Evolutionary conservation across 2,888 invertebrate genomes (phyloP), one percentile per base, ranked within the genome.

Genomic region (Omphaloscelis lunosa): DNA sequence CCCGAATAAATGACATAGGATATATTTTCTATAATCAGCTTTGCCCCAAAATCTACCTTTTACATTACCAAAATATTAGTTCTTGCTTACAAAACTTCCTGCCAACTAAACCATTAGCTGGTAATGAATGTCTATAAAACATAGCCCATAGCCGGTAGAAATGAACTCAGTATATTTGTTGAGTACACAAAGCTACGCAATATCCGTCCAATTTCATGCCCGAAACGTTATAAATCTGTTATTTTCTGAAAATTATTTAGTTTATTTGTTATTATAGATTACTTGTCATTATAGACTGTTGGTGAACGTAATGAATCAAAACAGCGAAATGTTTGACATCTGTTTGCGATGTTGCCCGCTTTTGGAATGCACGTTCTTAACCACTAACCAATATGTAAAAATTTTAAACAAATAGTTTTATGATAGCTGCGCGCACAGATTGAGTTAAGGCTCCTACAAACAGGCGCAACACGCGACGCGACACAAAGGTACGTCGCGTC

Each of bases 121-220:
- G 61, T 88, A 88, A 90, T 89, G 79, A 89, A 88, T 71, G 84
- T 89, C 88, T 82, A 88, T 89, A 88, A 88, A 88, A 83, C 69
- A 81, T 58, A 11, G 51, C 79, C 67, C 29, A 76, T 51, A 23
- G 34, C 82, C 67, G 62, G 59, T 79, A 82, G 63, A 68, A 80
- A 84, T 77, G 53, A 58, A 58, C 72, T 58, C 48, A 62, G 78
- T 79, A 67, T 89, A 79, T 82, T 88, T 84, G 67, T 79, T 71
- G 59, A 72, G 80, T 75, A 84, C 75, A 89, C 86, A 86, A 82
- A 86, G 74, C 77, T 71, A 71, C 73, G 77, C 86, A 86, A 89
- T 90, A 89, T 89, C 89, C 86, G 87, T 34, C 69, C 71, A 29
- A 75, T 72, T 67, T 83, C 72, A 67, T 62, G 9, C 62, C 58